phyloP scores from a whole-genome alignment of 1,140 invertebrate genomes.

The Diuraphis noxia region DNA sequence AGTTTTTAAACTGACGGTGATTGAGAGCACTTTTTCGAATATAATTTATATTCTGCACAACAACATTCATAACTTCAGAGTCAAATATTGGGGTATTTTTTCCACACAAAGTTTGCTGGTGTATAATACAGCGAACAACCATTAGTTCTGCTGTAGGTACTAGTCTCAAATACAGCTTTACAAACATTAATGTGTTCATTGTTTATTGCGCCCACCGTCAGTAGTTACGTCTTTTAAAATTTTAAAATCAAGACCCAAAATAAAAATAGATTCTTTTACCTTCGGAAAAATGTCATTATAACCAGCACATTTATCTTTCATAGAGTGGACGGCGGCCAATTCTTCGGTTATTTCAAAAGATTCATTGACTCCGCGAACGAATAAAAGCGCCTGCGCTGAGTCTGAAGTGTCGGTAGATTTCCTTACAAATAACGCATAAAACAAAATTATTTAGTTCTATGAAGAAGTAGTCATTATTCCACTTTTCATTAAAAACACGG shows the following conservation, averaged over 20 bases:
- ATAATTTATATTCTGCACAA: conserved; percentile 59
- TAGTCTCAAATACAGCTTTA: conserved; percentile 1
- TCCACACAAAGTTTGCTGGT: conserved; percentile 58
- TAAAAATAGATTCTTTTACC: neutral
- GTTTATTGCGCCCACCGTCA: too few species aligned
- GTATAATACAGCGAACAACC: conserved; percentile 59
- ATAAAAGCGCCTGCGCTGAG: too few species aligned
- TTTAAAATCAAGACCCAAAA: conserved; percentile 8
- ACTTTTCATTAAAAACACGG: too few species aligned
- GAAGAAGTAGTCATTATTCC: too few species aligned
- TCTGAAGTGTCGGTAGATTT: too few species aligned
- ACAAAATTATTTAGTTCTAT: too few species aligned
- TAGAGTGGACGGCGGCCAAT: neutral
- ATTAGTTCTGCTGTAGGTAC: neutral
- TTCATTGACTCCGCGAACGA: too few species aligned
- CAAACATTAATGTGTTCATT: neutral
- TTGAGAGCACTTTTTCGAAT: conserved; percentile 59
- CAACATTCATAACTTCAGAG: conserved; percentile 59
- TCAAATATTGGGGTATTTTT: conserved; percentile 57
- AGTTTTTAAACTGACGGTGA: conserved; percentile 59
- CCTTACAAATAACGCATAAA: too few species aligned
- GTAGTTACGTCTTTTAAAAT: neutral
- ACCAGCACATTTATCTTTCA: neutral
- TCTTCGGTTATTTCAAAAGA: neutral
- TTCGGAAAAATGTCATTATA: neutral